phyloP scores from a whole-genome alignment of 2,888 invertebrate genomes.

The Muscina levida region DNA sequence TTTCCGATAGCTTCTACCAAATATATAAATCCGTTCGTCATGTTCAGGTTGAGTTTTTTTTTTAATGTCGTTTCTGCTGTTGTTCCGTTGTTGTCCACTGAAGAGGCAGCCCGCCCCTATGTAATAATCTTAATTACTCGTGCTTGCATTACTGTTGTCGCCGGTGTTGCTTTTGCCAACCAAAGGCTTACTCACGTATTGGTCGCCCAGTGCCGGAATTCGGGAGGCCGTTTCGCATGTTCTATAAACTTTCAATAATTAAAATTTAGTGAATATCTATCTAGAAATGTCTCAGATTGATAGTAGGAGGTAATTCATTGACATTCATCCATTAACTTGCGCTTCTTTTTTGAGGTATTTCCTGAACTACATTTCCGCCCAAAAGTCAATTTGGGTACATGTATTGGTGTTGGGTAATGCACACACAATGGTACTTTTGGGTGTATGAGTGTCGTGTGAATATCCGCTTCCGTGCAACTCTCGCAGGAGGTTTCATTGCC shows the following conservation, averaged over 20 bases:
- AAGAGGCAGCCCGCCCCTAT: background rate
- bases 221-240: no score
- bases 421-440: background rate
- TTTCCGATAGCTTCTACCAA: slow-evolving; percentile 43
- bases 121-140: slow-evolving; percentile 25
- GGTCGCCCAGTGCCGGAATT: no score
- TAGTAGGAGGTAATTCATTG: no score
- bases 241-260: no score
- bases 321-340: no score
- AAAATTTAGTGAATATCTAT: no score
- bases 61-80: background rate
- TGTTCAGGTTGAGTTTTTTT: background rate
- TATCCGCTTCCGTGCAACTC: slow-evolving; percentile 50
- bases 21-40: background rate
- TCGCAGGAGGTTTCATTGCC: slow-evolving; percentile 35
- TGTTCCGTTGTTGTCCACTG: background rate
- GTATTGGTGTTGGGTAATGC: slow-evolving; percentile 28
- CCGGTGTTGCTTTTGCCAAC: no score
- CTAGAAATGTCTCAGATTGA: no score
- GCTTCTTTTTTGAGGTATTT: no score
- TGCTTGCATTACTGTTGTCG: background rate
- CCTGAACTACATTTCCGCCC: no score
- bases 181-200: no score
- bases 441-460: slow-evolving; percentile 24
- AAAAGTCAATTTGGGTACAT: no score